A percentile compares a stretch with the other conserved stretches of the same genome.
These are phyloP conservation scores for Drosophila rufa DNA, from an alignment of 1,140 invertebrate genomes.

Conservation along the genomic window DNA sequence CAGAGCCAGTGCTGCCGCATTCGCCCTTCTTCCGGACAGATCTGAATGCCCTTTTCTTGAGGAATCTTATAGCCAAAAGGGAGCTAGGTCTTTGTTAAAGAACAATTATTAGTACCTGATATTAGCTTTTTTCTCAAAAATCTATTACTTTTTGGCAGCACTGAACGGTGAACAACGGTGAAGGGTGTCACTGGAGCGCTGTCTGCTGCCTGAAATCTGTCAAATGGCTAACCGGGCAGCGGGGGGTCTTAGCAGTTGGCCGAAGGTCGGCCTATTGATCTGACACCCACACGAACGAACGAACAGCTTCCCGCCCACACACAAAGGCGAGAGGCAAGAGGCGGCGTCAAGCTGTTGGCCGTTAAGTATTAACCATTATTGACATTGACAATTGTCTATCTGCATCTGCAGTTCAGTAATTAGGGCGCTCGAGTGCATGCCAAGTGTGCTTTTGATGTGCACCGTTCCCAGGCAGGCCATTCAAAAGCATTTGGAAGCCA, in stretches of 20 bases:
- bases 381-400: slow-evolving; percentile 80
- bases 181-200: slow-evolving; percentile 15
- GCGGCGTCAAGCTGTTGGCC: slow-evolving; percentile 23
- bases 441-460: slow-evolving; percentile 52
- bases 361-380: slow-evolving; percentile 79
- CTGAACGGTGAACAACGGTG: background rate
- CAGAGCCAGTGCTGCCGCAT: background rate
- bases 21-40: background rate
- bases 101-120: too few species aligned
- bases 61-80: too few species aligned
- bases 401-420: slow-evolving; percentile 52
- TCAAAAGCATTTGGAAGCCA: background rate
- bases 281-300: slow-evolving; percentile 56
- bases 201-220: slow-evolving; percentile 60
- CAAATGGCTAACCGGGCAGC: slow-evolving; percentile 72
- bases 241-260: slow-evolving; percentile 5
- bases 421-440: slow-evolving; percentile 41
- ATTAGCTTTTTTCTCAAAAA: too few species aligned
- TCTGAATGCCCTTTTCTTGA: background rate
- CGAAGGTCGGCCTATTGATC: slow-evolving; percentile 76
- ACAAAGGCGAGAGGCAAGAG: background rate
- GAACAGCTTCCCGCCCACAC: slow-evolving; percentile 11
- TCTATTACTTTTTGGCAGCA: background rate
- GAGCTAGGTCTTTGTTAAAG: too few species aligned
- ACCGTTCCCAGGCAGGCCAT: background rate